Conservation (phyloP, 92 coral and sea anemone genomes). For the Epizoanthus rinbou region DNA sequence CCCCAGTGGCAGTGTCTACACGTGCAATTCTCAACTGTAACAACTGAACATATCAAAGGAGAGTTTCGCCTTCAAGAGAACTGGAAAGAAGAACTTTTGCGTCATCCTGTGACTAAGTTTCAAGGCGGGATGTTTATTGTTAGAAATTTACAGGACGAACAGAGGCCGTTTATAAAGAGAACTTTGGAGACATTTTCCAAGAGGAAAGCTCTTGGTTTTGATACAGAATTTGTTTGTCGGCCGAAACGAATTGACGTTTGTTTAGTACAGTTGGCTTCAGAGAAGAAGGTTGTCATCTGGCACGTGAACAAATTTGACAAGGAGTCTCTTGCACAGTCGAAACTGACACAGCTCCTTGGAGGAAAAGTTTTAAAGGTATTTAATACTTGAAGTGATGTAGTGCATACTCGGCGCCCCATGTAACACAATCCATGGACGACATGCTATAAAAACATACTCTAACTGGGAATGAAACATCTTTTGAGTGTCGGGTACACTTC, state of each 20-base stretch:
- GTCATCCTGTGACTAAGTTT: constrained; percentile 33
- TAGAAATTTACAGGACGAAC: constrained; percentile 32
- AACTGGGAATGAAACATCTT: too few relatives aligned
- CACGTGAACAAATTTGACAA: constrained; percentile 29
- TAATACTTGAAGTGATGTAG: too few relatives aligned
- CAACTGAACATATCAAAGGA: background rate
- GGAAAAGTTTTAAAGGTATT: constrained; percentile 36
- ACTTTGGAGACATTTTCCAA: constrained; percentile 24
- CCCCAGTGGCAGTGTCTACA: background rate
- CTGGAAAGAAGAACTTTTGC: constrained; percentile 39
- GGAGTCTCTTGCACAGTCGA: constrained; percentile 34
- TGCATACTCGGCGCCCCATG: too few relatives aligned
- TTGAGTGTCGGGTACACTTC: too few relatives aligned
- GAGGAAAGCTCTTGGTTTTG: constrained; percentile 28
- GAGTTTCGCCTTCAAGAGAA: constrained; percentile 34
- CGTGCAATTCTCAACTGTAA: background rate
- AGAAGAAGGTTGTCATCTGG: constrained; percentile 38
- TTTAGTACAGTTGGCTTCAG: constrained; percentile 35
- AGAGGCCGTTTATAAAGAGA: constrained; percentile 32
- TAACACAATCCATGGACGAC: too few relatives aligned
- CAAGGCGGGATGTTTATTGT: constrained; percentile 20
- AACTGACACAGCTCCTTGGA: constrained; percentile 30
- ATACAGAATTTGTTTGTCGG: constrained; percentile 36
- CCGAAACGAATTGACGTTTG: constrained; percentile 29
- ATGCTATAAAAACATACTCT: too few relatives aligned